These are phyloP conservation scores for Agrypnia vestita DNA, from an alignment of 1,140 invertebrate species.

Conservation along the genomic window DNA sequence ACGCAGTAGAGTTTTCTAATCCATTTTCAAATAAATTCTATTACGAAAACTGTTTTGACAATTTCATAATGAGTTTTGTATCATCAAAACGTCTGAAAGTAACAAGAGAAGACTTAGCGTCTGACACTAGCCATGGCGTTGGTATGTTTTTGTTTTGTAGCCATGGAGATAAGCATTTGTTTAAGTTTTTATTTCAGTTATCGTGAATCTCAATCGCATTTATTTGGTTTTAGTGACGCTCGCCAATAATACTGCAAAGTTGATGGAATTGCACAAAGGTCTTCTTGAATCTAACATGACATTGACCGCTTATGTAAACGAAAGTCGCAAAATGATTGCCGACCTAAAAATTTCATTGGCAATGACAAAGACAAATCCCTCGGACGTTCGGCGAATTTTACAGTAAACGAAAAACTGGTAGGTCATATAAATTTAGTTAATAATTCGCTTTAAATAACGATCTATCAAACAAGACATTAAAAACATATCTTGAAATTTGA, in stretches of 20 bases:
- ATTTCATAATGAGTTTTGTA: conserved; percentile 46
- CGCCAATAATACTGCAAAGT: conserved; percentile 15
- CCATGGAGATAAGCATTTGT: conserved; percentile 40
- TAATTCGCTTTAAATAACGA: too few species aligned
- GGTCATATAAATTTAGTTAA: too few species aligned
- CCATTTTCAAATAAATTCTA: not conserved
- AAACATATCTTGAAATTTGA: too few species aligned
- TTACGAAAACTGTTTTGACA: not conserved
- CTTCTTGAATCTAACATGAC: conserved; percentile 68
- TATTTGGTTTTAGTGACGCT: conserved; percentile 45
- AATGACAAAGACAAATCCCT: conserved; percentile 65
- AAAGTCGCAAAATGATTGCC: conserved; percentile 67
- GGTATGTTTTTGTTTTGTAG: conserved; percentile 54
- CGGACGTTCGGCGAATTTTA: conserved; percentile 65
- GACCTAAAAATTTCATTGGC: conserved; percentile 65
- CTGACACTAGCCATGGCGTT: conserved; percentile 41
- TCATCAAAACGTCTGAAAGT: conserved; percentile 29
- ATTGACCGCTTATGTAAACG: conserved; percentile 68
- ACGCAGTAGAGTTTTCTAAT: not conserved
- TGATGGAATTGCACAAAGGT: conserved; percentile 63
- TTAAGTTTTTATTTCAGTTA: conserved; percentile 16
- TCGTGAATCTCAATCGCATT: not conserved
- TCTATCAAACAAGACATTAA: too few species aligned
- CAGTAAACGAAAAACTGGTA: conserved; percentile 41
- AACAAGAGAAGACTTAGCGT: conserved; percentile 44